Conservation (phyloP, 2,888 invertebrate genomes). For the Micoletzkya japonica region DNA sequence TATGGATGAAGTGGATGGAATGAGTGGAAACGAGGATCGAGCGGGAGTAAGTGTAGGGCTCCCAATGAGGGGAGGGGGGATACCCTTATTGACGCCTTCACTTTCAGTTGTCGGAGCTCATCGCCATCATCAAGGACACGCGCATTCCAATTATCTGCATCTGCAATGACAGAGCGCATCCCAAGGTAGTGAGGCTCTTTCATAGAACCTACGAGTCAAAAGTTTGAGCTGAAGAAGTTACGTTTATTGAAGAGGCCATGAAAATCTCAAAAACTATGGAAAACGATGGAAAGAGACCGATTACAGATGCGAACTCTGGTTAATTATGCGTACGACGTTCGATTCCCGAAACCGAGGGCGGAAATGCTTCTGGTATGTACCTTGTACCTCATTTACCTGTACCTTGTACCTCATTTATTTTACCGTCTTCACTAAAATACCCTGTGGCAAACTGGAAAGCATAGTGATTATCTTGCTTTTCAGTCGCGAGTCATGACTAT, state of each 20-base stretch:
- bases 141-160: conserved; percentile 90
- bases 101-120: conserved; percentile 76
- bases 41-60: conserved; percentile 77
- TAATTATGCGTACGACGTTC: conserved; percentile 89
- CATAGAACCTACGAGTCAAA: too few relatives aligned
- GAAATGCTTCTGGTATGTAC: conserved; percentile 82
- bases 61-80: too few relatives aligned
- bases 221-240: too few relatives aligned
- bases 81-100: background rate
- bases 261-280: too few relatives aligned
- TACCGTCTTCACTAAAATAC: background rate
- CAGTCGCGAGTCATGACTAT: conserved; percentile 87
- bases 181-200: conserved; percentile 82
- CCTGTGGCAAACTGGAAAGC: background rate
- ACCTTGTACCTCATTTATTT: background rate
- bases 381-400: background rate
- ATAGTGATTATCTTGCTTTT: conserved; percentile 26
- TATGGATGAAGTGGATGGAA: conserved; percentile 99
- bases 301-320: conserved; percentile 84
- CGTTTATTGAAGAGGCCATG: too few relatives aligned
- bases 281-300: background rate
- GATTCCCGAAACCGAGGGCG: conserved; percentile 80
- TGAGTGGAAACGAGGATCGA: conserved; percentile 98
- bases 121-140: conserved; percentile 83
- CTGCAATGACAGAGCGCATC: conserved; percentile 83